Conservation (phyloP, 2,888 invertebrate genomes). For the Ceramica pisi region DNA sequence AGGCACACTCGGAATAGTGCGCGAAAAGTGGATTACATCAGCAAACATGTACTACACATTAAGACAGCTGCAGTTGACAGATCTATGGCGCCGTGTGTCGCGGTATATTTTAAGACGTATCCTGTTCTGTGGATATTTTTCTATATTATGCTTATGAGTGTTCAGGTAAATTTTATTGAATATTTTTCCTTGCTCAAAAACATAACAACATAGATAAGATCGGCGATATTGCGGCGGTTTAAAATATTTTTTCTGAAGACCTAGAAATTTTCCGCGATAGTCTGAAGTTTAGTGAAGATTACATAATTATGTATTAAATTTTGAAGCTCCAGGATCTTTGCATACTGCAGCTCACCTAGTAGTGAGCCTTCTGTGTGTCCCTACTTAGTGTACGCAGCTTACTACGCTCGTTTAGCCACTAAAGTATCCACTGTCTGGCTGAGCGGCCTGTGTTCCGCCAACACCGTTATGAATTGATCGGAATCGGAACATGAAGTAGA, state of each 20-base stretch:
- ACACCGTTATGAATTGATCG: conserved; percentile 42
- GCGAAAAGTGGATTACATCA: conserved; percentile 8
- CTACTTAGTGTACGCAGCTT: conserved; percentile 1
- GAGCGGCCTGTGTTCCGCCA: conserved; percentile 18
- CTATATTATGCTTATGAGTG: background rate
- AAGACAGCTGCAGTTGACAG: background rate
- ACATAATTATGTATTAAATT: background rate
- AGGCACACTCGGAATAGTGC: conserved; percentile 5
- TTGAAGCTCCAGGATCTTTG: background rate
- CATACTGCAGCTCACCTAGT: background rate
- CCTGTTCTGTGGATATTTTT: background rate
- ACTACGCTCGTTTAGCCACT: conserved; percentile 21
- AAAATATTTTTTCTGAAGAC: too few species aligned
- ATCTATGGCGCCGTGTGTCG: too few species aligned
- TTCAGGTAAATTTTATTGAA: background rate
- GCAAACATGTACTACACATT: background rate
- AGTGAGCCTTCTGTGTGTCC: conserved; percentile 21
- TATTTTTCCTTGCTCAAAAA: background rate
- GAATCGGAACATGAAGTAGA: conserved; percentile 22
- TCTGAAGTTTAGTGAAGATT: background rate
- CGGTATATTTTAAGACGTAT: background rate
- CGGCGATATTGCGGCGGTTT: background rate
- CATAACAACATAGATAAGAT: background rate
- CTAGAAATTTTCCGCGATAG: background rate
- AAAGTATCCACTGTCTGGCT: conserved; percentile 15